A percentile compares a stretch with the other conserved stretches of the same genome.
phyloP scores from a whole-genome alignment of 2,888 invertebrate species.

The Eremobia ochroleuca region DNA sequence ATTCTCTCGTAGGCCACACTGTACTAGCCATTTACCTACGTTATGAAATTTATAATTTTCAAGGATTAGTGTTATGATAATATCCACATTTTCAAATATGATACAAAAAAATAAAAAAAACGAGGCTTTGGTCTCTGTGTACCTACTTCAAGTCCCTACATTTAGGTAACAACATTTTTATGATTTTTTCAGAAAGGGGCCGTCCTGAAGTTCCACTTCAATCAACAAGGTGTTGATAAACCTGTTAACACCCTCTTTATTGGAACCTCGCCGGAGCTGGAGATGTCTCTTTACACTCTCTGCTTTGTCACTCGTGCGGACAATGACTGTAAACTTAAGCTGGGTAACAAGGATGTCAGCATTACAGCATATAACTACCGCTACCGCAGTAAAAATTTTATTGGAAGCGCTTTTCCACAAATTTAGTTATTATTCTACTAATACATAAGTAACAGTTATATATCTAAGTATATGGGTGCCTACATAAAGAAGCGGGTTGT shows the following conservation, averaged over 20 bases:
- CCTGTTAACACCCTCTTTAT: constrained; percentile 95
- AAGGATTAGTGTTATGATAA: not conserved
- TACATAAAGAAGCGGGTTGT: too few species aligned
- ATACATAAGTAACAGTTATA: not conserved
- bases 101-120: not conserved
- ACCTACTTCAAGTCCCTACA: not conserved
- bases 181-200: constrained; percentile 93
- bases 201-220: constrained; percentile 94
- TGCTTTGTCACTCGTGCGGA: constrained; percentile 95
- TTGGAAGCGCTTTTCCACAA: constrained; percentile 96
- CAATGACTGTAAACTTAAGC: constrained; percentile 93
- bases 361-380: constrained; percentile 94
- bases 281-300: constrained; percentile 96
- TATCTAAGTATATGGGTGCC: too few species aligned
- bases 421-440: constrained; percentile 86
- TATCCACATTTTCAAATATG: not conserved
- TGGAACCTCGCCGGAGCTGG: constrained; percentile 97
- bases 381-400: constrained; percentile 94
- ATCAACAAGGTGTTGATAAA: constrained; percentile 93
- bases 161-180: not conserved
- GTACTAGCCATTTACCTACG: not conserved
- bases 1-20: not conserved
- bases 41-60: not conserved
- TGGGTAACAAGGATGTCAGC: constrained; percentile 93
- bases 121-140: not conserved